Percentiles rank a stretch among this genome's conserved stretches.
These are phyloP conservation scores for Protonibea diacanthus DNA, from an alignment of 2,797 vertebrate genomes.

Conservation along the genomic window DNA sequence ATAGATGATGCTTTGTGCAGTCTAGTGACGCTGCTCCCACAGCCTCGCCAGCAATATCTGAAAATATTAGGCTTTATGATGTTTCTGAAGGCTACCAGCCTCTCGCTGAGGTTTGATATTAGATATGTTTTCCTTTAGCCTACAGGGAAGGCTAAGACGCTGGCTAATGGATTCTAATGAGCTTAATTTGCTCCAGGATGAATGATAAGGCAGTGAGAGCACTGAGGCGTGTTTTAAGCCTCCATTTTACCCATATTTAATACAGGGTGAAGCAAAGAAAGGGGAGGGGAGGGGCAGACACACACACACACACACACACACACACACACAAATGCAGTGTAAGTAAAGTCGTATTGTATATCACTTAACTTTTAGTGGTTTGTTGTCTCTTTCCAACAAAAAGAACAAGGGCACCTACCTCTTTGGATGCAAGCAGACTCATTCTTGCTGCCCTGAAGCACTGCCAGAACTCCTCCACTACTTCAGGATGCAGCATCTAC, in stretches of 20 bases:
- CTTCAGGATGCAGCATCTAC: conserved; percentile 7
- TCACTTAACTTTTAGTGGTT: neutral
- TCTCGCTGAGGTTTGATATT: conserved; percentile 63
- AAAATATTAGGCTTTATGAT: conserved; percentile 52
- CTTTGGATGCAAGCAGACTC: conserved; percentile 20
- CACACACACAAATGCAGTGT: too few relatives aligned
- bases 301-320: too few relatives aligned
- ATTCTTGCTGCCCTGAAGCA: conserved; percentile 19
- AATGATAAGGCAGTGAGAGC: conserved; percentile 73
- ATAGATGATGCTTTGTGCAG: conserved; percentile 37
- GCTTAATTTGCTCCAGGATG: conserved; percentile 77
- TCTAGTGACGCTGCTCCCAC: conserved; percentile 31
- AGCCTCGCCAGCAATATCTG: conserved; percentile 32
- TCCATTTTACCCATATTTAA: conserved; percentile 68
- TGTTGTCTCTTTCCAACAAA: conserved; percentile 20
- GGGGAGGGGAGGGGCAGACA: conserved; percentile 2
- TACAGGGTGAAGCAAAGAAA: conserved; percentile 43
- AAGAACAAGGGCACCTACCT: neutral
- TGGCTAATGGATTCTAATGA: conserved; percentile 80
- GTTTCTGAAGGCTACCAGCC: conserved; percentile 56
- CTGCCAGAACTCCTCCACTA: neutral
- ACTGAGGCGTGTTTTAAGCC: conserved; percentile 64
- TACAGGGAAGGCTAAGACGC: conserved; percentile 68
- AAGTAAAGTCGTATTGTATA: neutral
- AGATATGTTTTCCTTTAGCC: conserved; percentile 62